Evolutionary conservation across 2,888 invertebrate species (phyloP).

Genomic region (Encarsia formosa): DNA sequence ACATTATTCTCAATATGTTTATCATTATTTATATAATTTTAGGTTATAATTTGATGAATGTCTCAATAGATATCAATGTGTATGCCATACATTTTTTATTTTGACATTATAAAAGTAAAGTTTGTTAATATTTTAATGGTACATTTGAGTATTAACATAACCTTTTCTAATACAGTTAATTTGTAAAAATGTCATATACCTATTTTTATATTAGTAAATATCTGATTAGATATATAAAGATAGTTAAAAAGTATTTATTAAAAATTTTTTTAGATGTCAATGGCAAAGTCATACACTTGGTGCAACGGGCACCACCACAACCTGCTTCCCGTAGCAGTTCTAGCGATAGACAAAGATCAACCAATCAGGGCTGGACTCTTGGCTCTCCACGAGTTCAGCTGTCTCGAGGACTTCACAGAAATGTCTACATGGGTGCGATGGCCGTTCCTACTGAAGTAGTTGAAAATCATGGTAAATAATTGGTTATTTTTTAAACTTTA

Average conservation of each 20-base stretch:
- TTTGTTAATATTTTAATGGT: too few species aligned
- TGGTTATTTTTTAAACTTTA: too few species aligned
- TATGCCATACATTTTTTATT: too few species aligned
- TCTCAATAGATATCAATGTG: too few species aligned
- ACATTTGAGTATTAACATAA: too few species aligned
- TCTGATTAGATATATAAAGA: neutral
- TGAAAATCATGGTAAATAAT: slow-evolving; percentile 34
- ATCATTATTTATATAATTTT: too few species aligned
- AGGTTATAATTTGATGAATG: too few species aligned
- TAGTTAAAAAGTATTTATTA: too few species aligned
- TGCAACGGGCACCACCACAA: slow-evolving; percentile 79
- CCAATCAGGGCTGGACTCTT: slow-evolving; percentile 42
- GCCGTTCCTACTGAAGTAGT: slow-evolving; percentile 55
- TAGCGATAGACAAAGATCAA: slow-evolving; percentile 43
- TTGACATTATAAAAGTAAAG: too few species aligned
- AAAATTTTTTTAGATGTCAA: slow-evolving; percentile 66
- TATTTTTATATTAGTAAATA: neutral
- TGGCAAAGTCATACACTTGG: slow-evolving; percentile 90
- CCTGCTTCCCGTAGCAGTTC: slow-evolving; percentile 49
- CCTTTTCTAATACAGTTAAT: too few species aligned
- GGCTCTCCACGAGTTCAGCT: slow-evolving; percentile 22
- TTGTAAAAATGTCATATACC: neutral
- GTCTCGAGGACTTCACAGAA: slow-evolving; percentile 48
- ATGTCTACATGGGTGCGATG: slow-evolving; percentile 60
- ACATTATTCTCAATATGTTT: too few species aligned